These are phyloP conservation scores for Drosophila melanogaster DNA, from an alignment of 1,140 invertebrate species.

Conservation along the genomic window Release_6_plus_ISO1_MT NT_037436.4:10970501-10971000, in stretches of 20 bases:
- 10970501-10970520: conserved; percentile 36
- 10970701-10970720: too few relatives aligned
- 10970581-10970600: not conserved
- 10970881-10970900: not conserved
- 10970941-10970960: conserved; percentile 5
- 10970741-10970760: too few relatives aligned
- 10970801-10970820: too few relatives aligned
- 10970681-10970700: too few relatives aligned
- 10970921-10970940: not conserved
- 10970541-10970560: conserved; percentile 19
- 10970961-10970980: conserved; percentile 10
- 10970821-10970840: not conserved
- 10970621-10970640: not conserved
- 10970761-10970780: too few relatives aligned
- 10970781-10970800: too few relatives aligned
- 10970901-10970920: not conserved
- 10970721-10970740: too few relatives aligned
- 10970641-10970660: too few relatives aligned
- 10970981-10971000: conserved; percentile 46
- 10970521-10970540: conserved; percentile 8
- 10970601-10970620: not conserved
- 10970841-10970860: not conserved
- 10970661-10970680: too few relatives aligned
- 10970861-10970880: too few relatives aligned
- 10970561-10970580: not conserved